These are phyloP conservation scores for Corythaixoides concolor DNA, from an alignment of 2,113 vertebrate genomes.

Conservation along the genomic window DNA sequence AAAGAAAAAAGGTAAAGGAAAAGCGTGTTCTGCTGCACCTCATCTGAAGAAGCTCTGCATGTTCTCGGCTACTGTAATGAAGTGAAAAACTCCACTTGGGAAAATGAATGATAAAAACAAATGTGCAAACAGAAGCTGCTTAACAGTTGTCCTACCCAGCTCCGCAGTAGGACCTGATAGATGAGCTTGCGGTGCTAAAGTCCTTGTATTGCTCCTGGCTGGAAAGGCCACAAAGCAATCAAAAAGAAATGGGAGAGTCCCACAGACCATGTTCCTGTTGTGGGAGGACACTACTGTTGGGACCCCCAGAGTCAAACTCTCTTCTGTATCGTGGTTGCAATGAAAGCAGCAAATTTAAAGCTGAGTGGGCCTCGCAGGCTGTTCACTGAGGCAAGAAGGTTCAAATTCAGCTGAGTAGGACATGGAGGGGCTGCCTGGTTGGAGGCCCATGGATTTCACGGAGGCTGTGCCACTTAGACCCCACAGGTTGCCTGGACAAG, in stretches of 20 bases:
- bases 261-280: not conserved
- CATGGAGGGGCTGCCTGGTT: not conserved
- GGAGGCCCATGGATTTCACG: not conserved
- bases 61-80: not conserved
- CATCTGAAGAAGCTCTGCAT: not conserved
- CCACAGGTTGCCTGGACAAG: not conserved
- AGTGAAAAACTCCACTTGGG: not conserved
- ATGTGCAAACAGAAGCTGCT: not conserved
- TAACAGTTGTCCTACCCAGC: accelerated
- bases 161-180: not conserved
- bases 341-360: not conserved
- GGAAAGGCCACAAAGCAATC: not conserved
- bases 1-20: not conserved
- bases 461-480: not conserved
- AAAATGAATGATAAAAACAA: not conserved
- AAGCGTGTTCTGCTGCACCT: not conserved
- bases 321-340: accelerated
- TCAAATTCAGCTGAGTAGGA: not conserved
- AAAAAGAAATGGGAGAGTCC: not conserved
- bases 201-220: not conserved
- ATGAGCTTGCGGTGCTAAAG: accelerated
- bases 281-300: not conserved
- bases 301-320: accelerated
- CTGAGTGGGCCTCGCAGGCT: not conserved
- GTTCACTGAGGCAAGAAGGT: not conserved